Evolutionary conservation across 2,888 invertebrate species (phyloP).

Genomic region (Urechis unicinctus): DNA sequence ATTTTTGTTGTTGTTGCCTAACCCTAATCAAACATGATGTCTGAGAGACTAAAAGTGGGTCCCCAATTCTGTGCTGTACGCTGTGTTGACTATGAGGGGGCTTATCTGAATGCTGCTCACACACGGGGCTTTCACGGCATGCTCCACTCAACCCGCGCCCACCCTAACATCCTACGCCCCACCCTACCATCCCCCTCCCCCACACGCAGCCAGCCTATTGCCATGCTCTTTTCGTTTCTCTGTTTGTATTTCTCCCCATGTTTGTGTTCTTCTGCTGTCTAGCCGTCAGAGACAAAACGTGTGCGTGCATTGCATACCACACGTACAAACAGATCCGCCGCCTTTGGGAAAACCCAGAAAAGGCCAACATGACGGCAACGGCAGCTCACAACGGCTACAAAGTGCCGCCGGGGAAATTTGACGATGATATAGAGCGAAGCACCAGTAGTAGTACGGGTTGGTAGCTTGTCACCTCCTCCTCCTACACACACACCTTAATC

Average conservation of each 20-base stretch:
- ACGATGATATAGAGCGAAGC: conserved; percentile 21
- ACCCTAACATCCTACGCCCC: too few species aligned
- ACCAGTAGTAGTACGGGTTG: conserved; percentile 25
- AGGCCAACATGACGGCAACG: conserved; percentile 5
- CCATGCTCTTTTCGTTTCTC: neutral
- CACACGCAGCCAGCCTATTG: neutral
- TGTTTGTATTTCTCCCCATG: neutral
- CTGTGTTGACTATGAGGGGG: too few species aligned
- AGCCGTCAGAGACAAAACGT: conserved; percentile 31
- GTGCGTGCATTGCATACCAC: conserved; percentile 34
- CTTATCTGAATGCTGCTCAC: too few species aligned
- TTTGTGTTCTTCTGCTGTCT: conserved; percentile 24
- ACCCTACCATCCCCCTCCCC: neutral
- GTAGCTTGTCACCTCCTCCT: neutral
- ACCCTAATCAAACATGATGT: too few species aligned
- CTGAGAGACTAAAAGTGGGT: too few species aligned
- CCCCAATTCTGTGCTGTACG: too few species aligned
- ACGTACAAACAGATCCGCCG: conserved; percentile 48
- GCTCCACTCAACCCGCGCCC: too few species aligned
- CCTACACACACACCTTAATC: conserved; percentile 1
- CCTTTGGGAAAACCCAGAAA: conserved; percentile 46
- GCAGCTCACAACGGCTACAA: conserved; percentile 29
- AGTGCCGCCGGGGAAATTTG: conserved; percentile 9
- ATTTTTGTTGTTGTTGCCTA: too few species aligned
- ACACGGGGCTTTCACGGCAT: too few species aligned